Evolutionary conservation across 2,888 invertebrate genomes (phyloP).

Genomic region (Cremastinae sp.): DNA sequence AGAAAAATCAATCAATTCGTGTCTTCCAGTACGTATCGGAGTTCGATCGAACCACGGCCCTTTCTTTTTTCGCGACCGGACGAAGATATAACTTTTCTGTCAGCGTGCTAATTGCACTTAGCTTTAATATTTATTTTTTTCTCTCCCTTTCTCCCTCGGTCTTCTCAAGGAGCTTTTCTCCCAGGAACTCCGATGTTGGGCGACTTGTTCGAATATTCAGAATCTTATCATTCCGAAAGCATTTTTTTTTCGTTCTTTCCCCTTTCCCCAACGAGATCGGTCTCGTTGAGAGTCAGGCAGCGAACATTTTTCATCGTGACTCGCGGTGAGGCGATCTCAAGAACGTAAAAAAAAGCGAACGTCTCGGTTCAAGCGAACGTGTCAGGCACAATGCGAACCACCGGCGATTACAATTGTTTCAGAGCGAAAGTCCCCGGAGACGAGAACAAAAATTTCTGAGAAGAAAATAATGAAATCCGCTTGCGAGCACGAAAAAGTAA

Average conservation of each 20-base stretch:
- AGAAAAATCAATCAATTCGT: conserved; percentile 63
- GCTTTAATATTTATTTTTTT: conserved; percentile 56
- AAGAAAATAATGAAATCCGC: conserved; percentile 4
- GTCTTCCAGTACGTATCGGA: conserved; percentile 68
- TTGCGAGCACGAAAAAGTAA: conserved; percentile 27
- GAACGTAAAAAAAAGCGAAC: conserved; percentile 45
- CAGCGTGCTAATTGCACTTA: conserved; percentile 48
- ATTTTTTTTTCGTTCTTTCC: conserved; percentile 28
- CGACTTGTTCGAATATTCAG: conserved; percentile 36
- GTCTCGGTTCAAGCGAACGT: conserved; percentile 26
- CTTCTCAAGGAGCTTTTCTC: conserved; percentile 24
- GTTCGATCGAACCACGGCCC: conserved; percentile 35
- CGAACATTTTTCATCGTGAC: conserved; percentile 30
- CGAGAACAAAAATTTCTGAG: conserved; percentile 14
- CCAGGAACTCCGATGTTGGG: conserved; percentile 24
- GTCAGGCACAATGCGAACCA: conserved; percentile 52
- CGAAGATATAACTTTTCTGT: conserved; percentile 32
- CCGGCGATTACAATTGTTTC: conserved; percentile 60
- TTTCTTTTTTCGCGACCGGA: conserved; percentile 10
- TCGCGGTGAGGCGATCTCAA: neutral
- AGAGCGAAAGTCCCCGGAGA: conserved; percentile 36
- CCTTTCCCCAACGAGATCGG: conserved; percentile 14
- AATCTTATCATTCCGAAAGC: conserved; percentile 53
- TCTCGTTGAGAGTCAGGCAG: conserved; percentile 24
- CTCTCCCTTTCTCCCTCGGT: conserved; percentile 1